phyloP scores from a whole-genome alignment of 1,140 invertebrate species.

The Olivierus martensii region DNA sequence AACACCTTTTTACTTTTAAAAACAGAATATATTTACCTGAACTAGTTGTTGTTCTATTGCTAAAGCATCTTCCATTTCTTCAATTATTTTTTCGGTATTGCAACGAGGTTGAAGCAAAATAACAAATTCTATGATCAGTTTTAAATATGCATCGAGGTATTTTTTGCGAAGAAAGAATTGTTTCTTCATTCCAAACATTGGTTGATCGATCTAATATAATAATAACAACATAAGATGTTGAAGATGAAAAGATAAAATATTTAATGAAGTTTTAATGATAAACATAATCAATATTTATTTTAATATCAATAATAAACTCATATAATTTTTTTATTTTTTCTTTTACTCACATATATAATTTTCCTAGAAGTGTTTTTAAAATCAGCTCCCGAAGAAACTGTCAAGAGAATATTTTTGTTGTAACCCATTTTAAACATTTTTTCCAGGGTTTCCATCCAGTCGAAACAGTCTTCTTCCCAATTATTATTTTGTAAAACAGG shows the following conservation, averaged over 20 bases:
- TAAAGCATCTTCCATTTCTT: not conserved
- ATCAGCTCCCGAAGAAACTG: not conserved
- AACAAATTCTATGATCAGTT: not conserved
- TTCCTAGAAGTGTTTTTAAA: constrained; percentile 1
- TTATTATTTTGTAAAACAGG: not conserved
- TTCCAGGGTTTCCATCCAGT: not conserved
- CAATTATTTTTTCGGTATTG: not conserved
- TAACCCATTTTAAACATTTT: not conserved
- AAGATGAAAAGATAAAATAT: too few species aligned
- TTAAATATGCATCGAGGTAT: not conserved
- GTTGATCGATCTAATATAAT: constrained; percentile 6
- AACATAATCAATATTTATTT: too few species aligned
- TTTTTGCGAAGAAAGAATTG: not conserved
- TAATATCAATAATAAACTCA: too few species aligned
- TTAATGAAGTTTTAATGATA: too few species aligned
- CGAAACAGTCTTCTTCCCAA: not conserved
- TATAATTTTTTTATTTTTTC: too few species aligned
- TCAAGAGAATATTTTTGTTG: not conserved
- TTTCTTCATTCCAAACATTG: not conserved
- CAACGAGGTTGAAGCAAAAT: not conserved
- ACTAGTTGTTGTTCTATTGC: not conserved
- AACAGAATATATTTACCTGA: not conserved
- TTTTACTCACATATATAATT: constrained; percentile 3
- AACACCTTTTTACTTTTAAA: not conserved
- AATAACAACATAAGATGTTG: too few species aligned